Percentiles rank a stretch among this genome's conserved stretches.
phyloP scores from a whole-genome alignment of 2,888 invertebrate genomes.

The Heliconius hortense region DNA sequence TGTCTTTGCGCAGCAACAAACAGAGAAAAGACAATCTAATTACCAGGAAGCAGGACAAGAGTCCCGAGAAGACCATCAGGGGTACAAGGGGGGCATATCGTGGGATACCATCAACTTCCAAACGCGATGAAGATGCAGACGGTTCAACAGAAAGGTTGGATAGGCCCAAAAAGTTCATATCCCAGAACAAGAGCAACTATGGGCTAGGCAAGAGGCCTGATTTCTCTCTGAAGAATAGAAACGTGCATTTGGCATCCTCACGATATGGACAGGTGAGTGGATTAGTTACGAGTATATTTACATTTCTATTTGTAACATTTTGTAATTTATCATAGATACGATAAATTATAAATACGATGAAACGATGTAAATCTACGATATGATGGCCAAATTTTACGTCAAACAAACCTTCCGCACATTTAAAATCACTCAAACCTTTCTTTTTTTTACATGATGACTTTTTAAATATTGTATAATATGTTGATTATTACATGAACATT shows the following conservation, averaged over 20 bases:
- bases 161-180: conserved; percentile 77
- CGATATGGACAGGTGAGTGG: conserved; percentile 78
- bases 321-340: conserved; percentile 31
- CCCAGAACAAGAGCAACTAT: conserved; percentile 72
- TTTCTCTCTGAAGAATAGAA: conserved; percentile 75
- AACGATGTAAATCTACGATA: conserved; percentile 18
- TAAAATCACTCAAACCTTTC: neutral
- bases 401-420: no score
- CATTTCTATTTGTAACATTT: conserved; percentile 31
- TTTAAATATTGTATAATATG: neutral
- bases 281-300: conserved; percentile 23
- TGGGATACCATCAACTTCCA: conserved; percentile 71
- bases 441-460: neutral
- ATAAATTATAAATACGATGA: conserved; percentile 28
- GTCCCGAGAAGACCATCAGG: conserved; percentile 77
- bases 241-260: conserved; percentile 76
- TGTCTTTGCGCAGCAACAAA: conserved; percentile 68
- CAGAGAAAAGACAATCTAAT: conserved; percentile 78
- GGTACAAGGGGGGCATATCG: conserved; percentile 75
- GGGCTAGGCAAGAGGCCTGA: conserved; percentile 77
- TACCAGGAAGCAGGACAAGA: conserved; percentile 78
- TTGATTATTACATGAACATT: neutral
- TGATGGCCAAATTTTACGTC: neutral
- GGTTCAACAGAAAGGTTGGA: conserved; percentile 77
- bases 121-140: conserved; percentile 70